Base-by-base conservation (phyloP, 2,113 vertebrate genomes). In the Semnornis frantzii region DNA sequence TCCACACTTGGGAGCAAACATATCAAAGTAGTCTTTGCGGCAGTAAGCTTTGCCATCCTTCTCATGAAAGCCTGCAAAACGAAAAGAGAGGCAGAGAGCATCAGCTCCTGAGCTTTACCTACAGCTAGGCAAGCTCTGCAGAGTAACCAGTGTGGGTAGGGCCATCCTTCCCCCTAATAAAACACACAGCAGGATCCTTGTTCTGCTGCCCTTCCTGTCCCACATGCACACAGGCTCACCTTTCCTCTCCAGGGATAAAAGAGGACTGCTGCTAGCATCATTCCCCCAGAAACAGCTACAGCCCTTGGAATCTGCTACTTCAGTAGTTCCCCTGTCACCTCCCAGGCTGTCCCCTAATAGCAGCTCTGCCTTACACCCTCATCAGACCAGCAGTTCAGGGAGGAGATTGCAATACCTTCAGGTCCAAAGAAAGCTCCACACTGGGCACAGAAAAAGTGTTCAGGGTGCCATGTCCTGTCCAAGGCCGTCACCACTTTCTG, bases 401-500 rank as follows among this genome's bases (percentile, higher is more conserved):
- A 68, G 30, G 3, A 72, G 54, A n/a, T 0, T 27, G 25, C 42
- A 94, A 55, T 98, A 98, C 98, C 99, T 97, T 99, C 99, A 4
- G 99, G 98, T 59, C 99, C 99, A 11, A 99, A 99, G 97, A 99
- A 99, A 74, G 99, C 98, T 59, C 99, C 99, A 85, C 99, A 99
- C 94, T 99, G 99, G 46, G 99, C 99, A 74, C 99, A 99, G 98
- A 99, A 99, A 93, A 99, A 99, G 92, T 99, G 99, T 90, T 99
- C 99, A 4, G 99, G 99, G 81, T 99, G 99, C 99, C 99, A 99
- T 30, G 99, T 99, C 92, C 98, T 97, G 88, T 99, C 99, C 96
- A 99, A 96, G 62, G 99, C 99, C 1, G 99, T 99, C 94, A 99
- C 99, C 34, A 99, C 99, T 99, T 99, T 99, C 99, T 99, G 97